Evolutionary conservation across 2,113 vertebrate species (phyloP), one percentile per base, ranked within the genome.

Genomic region (Murina feae): DNA sequence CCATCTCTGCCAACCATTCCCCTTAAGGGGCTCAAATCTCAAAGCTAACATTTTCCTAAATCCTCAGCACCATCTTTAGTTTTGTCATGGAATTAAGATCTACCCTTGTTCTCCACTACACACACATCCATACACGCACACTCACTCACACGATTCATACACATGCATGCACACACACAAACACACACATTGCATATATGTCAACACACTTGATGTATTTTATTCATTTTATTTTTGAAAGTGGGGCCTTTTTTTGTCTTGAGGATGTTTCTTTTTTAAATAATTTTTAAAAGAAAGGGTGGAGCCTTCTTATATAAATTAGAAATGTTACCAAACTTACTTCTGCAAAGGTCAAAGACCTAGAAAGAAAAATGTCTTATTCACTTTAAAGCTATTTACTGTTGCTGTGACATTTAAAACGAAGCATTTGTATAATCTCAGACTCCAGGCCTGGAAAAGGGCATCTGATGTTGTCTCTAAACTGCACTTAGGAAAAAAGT

Each of bases 321-420:
- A 89, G 42, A 93, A 86, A 44, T 51, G 4, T 72, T 55, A 94
- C 51, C 78, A 85, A 39, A 89, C 60, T 78, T 87, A 78, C 66
- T 53, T 88, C 76, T 86, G 16, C 89, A 92, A 95, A 74, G 68
- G 35, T 53, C 82, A 63, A 81, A 65, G 25, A 80, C 12, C 51
- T 92, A 89, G 68, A 92, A 91, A 78, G 68, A 16, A 92, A 90
- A 89, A 92, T 37, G 78, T 82, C 82, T 94, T 80, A 68, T 79
- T 86, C 10, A 8, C 71, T 91, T 88, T 79, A 94, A 89, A 94
- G 75, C 42, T 63, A 94, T 80, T 95, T 89, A 72, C 21, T 79
- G 30, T 60, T 76, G 9, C 55, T 86, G 51, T 86, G 83, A 92
- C 78, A 74, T 82, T 89, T 93, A 51, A 90, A 92, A 71, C 37